phyloP scores from a whole-genome alignment of 2,888 invertebrate genomes.

The Orgyia antiqua region DNA sequence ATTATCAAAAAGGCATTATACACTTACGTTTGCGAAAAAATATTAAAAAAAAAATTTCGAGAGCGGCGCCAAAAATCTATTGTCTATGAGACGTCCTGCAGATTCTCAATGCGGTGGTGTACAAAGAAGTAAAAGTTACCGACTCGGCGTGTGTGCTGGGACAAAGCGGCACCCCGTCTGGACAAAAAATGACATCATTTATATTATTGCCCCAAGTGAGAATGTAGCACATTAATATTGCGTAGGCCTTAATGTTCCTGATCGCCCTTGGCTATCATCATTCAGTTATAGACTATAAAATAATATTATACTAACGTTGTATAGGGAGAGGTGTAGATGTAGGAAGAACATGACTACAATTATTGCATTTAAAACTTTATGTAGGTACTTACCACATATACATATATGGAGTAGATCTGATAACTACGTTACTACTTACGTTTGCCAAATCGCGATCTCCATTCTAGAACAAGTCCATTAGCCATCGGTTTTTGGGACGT shows the following conservation, averaged over 20 bases:
- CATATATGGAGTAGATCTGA: too few relatives aligned
- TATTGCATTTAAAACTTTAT: too few relatives aligned
- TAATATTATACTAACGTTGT: too few relatives aligned
- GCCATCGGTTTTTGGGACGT: too few relatives aligned
- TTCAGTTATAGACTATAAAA: too few relatives aligned
- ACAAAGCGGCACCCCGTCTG: constrained; percentile 61
- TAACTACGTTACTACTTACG: too few relatives aligned
- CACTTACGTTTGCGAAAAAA: constrained; percentile 44
- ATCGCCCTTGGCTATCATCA: constrained; percentile 67
- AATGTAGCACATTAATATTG: constrained; percentile 73
- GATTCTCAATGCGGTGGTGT: constrained; percentile 43
- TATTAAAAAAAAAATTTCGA: constrained; percentile 42
- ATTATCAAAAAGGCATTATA: constrained; percentile 68
- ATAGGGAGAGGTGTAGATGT: too few relatives aligned
- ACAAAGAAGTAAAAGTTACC: constrained; percentile 55
- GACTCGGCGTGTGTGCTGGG: constrained; percentile 52
- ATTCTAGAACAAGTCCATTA: too few relatives aligned
- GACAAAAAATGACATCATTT: constrained; percentile 78
- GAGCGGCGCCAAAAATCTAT: constrained; percentile 71
- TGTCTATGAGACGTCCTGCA: constrained; percentile 68
- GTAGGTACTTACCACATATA: too few relatives aligned
- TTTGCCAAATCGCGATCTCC: too few relatives aligned
- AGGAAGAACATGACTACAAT: too few relatives aligned
- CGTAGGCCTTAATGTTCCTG: constrained; percentile 63
- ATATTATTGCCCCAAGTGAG: constrained; percentile 75